Conservation (phyloP, 1,140 invertebrate species). For the Rhopalosiphum maidis region DNA sequence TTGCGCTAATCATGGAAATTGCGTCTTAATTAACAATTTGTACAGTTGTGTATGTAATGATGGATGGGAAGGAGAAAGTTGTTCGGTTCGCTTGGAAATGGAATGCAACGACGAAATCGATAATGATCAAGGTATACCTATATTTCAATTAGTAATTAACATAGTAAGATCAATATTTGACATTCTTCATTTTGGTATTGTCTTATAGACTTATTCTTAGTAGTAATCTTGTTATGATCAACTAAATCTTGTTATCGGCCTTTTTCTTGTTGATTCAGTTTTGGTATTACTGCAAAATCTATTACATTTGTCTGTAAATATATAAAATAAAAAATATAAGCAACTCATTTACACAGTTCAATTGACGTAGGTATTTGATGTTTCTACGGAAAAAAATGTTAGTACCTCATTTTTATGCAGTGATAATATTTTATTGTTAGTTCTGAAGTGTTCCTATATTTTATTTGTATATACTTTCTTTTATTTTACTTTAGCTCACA, state of each 20-base stretch:
- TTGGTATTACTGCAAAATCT: background rate
- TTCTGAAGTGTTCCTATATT: background rate
- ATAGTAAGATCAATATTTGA: background rate
- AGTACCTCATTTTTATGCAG: background rate
- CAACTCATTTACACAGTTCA: background rate
- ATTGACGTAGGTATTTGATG: background rate
- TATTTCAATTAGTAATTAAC: background rate
- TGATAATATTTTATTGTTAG: background rate
- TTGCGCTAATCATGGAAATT: slow-evolving; percentile 90
- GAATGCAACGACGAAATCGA: slow-evolving; percentile 93
- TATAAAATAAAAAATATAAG: background rate
- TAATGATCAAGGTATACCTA: slow-evolving; percentile 89
- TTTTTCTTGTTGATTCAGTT: background rate
- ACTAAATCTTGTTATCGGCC: too few relatives aligned
- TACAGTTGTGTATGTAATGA: slow-evolving; percentile 90
- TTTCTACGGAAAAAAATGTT: background rate
- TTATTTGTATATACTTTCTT: background rate
- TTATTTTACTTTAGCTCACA: background rate
- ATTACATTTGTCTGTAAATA: background rate
- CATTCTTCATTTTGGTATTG: background rate
- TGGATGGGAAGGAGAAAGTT: slow-evolving; percentile 91
- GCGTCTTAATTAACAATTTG: slow-evolving; percentile 81
- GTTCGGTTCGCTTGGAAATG: slow-evolving; percentile 88
- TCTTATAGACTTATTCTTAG: background rate
- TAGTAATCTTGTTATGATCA: too few relatives aligned